Evolutionary conservation across 2,113 vertebrate species (phyloP), one percentile per base, ranked within the genome.

Genomic region (Chaetodon auriga): DNA sequence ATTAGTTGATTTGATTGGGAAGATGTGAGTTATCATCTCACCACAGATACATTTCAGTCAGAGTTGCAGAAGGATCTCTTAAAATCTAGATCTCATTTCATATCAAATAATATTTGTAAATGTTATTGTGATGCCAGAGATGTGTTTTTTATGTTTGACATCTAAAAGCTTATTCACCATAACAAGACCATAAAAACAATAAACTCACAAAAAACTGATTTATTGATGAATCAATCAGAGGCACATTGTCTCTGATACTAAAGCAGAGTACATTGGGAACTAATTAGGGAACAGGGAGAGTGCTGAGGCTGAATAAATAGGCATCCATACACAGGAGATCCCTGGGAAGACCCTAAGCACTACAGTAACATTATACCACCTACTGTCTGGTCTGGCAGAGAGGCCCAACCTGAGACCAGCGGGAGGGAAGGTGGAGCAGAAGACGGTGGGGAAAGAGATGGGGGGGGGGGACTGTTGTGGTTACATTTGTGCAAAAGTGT

Each of bases 361-460:
- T 84, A 91, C 87, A 81, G 86, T 83, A 92, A 93, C 81, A 77
- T 75, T 82, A 48, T 78, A 81, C 83, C 75, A 72, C 66, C 91
- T 83, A 55, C 70, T 77, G 76, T 74, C 80, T 90, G 61, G 81
- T 87, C 69, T 54, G 68, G 61, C 75, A 65, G 73, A 68, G 82
- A 87, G 88, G 85, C 68, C 80, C 65, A 57, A 45, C 86, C 58
- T 77, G 84, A 85, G 83, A 87, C 69, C 79, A 78, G 74, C 81
- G 66, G 68, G 65, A 80, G 75, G 65, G 61, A 62, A 65, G 73
- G 70, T 13, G 63, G 58, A 79, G 64, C 12, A 65, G 82, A 74
- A 48, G 23, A 82, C 75, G 62, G 65, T 84, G 78, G 53, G 36
- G 19, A 75, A 83, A 49, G 55, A 57, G 61, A 68, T 55, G 19